phyloP scores from a whole-genome alignment of 1,140 invertebrate genomes.

The Hylaeus volcanicus region DNA sequence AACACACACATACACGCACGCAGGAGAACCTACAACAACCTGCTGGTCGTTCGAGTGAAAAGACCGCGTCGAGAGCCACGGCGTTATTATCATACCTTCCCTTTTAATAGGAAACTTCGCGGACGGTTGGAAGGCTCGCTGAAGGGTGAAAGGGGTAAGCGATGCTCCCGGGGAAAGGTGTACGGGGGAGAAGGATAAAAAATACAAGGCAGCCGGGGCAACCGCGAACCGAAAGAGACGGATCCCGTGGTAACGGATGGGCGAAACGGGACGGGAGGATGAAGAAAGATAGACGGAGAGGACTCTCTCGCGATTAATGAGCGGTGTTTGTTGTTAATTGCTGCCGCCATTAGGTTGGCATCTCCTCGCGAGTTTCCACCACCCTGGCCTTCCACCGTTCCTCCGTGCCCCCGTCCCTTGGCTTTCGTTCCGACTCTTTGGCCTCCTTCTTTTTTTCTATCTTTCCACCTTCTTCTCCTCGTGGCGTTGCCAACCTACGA shows the following conservation, averaged over 20 bases:
- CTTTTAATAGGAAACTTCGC: constrained; percentile 65
- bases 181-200: constrained; percentile 14
- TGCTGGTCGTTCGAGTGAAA: constrained; percentile 61
- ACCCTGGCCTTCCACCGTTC: constrained; percentile 28
- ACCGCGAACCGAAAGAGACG: constrained; percentile 49
- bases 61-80: constrained; percentile 56
- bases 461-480: constrained; percentile 39
- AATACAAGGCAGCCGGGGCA: constrained; percentile 49
- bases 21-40: constrained; percentile 18
- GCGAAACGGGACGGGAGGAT: constrained; percentile 26
- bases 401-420: constrained; percentile 15
- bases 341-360: constrained; percentile 80
- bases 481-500: constrained; percentile 5
- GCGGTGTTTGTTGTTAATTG: constrained; percentile 82
- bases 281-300: constrained; percentile 56
- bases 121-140: constrained; percentile 51
- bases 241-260: constrained; percentile 20
- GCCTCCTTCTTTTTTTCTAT: constrained; percentile 27
- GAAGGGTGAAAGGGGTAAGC: constrained; percentile 62
- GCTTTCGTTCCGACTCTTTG: constrained; percentile 8
- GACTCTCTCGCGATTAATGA: constrained; percentile 79
- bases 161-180: constrained; percentile 42
- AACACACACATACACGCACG: not conserved
- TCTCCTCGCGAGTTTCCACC: constrained; percentile 63
- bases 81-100: constrained; percentile 55